Conservation (phyloP, 2,888 invertebrate genomes). For the Philaethria dido region DNA sequence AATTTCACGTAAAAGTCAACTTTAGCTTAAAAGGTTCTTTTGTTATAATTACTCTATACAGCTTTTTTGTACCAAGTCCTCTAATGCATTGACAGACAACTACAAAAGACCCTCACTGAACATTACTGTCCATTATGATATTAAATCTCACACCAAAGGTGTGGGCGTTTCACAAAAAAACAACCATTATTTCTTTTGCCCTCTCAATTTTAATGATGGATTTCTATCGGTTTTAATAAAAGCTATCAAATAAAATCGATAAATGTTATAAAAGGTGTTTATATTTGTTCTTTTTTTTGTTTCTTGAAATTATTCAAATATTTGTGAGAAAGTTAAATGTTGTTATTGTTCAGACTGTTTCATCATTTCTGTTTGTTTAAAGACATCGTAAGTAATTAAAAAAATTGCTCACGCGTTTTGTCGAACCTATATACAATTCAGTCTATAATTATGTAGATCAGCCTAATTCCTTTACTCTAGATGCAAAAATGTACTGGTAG, state of each 20-base stretch:
- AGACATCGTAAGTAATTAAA: too few relatives aligned
- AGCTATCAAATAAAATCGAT: slow-evolving; percentile 15
- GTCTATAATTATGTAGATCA: too few relatives aligned
- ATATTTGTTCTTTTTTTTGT: neutral
- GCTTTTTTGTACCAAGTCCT: slow-evolving; percentile 28
- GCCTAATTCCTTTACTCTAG: too few relatives aligned
- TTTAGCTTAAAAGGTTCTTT: slow-evolving; percentile 29
- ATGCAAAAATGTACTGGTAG: too few relatives aligned
- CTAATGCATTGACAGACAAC: slow-evolving; percentile 45
- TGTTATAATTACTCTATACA: slow-evolving; percentile 29
- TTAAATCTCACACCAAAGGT: slow-evolving; percentile 52
- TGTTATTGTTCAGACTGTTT: too few relatives aligned
- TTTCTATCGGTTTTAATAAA: slow-evolving; percentile 42
- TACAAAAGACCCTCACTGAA: slow-evolving; percentile 48
- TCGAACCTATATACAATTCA: too few relatives aligned
- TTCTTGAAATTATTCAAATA: neutral
- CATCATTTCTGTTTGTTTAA: too few relatives aligned
- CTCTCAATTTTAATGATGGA: slow-evolving; percentile 44
- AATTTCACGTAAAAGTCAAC: slow-evolving; percentile 23
- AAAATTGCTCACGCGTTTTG: too few relatives aligned
- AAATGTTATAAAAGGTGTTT: neutral
- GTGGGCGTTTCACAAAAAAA: slow-evolving; percentile 43
- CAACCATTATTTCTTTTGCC: slow-evolving; percentile 39
- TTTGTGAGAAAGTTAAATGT: too few relatives aligned
- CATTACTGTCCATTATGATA: slow-evolving; percentile 53